Conservation (phyloP, 2,797 vertebrate species). For the Gymnocypris eckloni region DNA sequence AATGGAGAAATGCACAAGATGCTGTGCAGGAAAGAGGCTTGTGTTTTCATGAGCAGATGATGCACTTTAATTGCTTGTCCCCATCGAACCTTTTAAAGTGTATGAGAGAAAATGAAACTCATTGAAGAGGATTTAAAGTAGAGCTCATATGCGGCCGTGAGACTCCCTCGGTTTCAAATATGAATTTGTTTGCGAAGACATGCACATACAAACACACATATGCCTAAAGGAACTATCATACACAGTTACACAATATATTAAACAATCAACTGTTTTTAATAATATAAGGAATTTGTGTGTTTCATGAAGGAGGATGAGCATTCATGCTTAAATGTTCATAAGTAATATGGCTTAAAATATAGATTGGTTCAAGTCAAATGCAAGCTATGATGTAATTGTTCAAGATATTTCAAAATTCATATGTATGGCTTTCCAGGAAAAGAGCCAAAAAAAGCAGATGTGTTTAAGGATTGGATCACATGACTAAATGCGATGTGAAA, state of each 20-base stretch:
- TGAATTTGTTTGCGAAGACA: neutral
- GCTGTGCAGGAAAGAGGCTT: constrained; percentile 10
- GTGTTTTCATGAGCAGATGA: constrained; percentile 22
- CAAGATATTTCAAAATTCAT: neutral
- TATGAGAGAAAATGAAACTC: neutral
- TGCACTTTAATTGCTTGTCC: constrained; percentile 24
- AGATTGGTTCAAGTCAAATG: constrained; percentile 4
- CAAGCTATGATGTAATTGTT: constrained; percentile 23
- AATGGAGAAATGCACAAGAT: neutral
- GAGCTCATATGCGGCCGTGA: neutral
- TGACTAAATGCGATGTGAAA: neutral
- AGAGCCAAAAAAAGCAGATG: neutral
- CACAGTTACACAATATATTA: neutral
- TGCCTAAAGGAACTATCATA: neutral
- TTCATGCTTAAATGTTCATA: neutral
- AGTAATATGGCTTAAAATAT: constrained; percentile 15
- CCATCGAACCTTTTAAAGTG: neutral
- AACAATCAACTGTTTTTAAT: constrained; percentile 25
- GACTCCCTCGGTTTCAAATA: neutral
- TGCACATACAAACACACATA: neutral
- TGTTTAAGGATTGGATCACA: neutral
- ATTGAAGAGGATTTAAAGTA: constrained; percentile 13
- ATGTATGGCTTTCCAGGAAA: neutral
- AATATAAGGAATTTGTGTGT: neutral
- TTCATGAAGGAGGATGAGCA: constrained; percentile 4